Conservation (phyloP, 1,140 invertebrate genomes). For the Globodera ellingtonae region DNA sequence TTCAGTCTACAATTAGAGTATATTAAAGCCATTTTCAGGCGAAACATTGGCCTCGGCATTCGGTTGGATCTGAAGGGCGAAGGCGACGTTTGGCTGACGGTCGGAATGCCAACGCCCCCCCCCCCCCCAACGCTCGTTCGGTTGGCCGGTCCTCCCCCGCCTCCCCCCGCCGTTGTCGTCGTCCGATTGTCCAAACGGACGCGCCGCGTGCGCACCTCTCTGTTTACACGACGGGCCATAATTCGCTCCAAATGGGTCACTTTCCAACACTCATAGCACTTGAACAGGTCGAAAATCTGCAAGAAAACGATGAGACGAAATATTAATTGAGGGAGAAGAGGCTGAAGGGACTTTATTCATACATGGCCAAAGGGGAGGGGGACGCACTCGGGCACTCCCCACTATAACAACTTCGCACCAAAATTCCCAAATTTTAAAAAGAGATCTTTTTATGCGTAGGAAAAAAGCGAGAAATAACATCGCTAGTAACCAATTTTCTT, state of each 20-base stretch:
- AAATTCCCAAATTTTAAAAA: no score
- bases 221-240: constrained; percentile 3
- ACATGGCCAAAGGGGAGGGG: no score
- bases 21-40: constrained; percentile 22
- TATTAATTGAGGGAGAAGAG: no score
- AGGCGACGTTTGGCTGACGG: constrained; percentile 48
- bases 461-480: no score
- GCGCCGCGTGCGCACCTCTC: constrained; percentile 6
- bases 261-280: constrained; percentile 36
- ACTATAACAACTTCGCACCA: no score
- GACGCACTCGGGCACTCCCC: no score
- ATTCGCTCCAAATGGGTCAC: constrained; percentile 21
- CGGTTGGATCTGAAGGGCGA: constrained; percentile 47
- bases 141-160: background rate
- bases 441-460: no score
- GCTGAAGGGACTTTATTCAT: no score
- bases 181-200: constrained; percentile 4
- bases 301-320: background rate
- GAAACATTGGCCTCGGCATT: constrained; percentile 35
- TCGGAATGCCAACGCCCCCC: constrained; percentile 14
- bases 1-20: background rate
- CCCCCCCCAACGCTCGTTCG: background rate
- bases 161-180: background rate
- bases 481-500: no score
- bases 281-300: constrained; percentile 42